Conservation (phyloP, 2,888 invertebrate species). For the Clepsis dumicolana region DNA sequence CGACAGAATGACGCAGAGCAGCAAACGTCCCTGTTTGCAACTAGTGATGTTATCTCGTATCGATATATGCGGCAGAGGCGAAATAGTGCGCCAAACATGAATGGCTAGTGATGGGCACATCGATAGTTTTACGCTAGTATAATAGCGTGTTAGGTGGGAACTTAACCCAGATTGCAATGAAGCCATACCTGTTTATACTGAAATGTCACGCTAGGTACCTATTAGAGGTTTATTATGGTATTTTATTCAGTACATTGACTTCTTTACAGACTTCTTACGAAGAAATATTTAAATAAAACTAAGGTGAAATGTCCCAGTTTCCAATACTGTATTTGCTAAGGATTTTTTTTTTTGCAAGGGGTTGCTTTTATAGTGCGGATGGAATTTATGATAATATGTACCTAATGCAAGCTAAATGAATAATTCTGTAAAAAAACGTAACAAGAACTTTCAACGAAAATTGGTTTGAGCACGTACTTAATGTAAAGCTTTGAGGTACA, state of each 20-base stretch:
- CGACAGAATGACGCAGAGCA: constrained; percentile 42
- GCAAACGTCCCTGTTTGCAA: constrained; percentile 38
- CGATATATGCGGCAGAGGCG: constrained; percentile 1
- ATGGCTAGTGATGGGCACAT: constrained; percentile 13
- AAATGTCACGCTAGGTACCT: background rate
- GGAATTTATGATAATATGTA: too few relatives aligned
- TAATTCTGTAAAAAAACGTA: too few relatives aligned
- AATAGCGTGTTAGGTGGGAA: background rate
- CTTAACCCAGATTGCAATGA: background rate
- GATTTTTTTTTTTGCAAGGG: too few relatives aligned
- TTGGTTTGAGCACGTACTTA: too few relatives aligned
- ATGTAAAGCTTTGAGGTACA: too few relatives aligned
- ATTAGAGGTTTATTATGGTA: background rate
- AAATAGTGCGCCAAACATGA: constrained; percentile 17
- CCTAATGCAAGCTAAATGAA: too few relatives aligned
- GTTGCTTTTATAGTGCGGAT: too few relatives aligned
- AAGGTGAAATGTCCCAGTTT: too few relatives aligned
- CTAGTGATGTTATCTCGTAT: constrained; percentile 19
- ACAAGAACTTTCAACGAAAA: too few relatives aligned
- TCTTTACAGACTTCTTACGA: too few relatives aligned
- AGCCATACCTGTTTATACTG: background rate
- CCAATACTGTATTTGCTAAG: too few relatives aligned
- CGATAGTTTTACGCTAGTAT: constrained; percentile 3
- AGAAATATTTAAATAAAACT: too few relatives aligned
- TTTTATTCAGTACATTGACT: background rate